Conservation (phyloP, 2,797 vertebrate genomes). For the Fistularia commersonii region DNA sequence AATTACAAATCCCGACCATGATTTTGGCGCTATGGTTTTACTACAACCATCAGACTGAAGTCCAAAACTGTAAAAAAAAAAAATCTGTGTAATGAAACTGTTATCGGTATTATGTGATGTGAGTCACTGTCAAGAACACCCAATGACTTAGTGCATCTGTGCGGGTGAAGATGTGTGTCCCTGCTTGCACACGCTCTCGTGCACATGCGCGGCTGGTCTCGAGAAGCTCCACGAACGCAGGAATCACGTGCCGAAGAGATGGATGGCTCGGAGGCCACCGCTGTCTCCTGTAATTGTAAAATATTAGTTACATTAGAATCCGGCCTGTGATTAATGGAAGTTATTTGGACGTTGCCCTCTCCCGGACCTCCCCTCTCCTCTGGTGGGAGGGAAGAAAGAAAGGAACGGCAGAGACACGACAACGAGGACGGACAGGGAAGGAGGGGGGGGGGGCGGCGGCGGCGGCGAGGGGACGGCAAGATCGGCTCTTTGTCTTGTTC, state of each 20-base stretch:
- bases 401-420: slow-evolving; percentile 60
- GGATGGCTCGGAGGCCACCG: slow-evolving; percentile 91
- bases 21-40: too few species aligned
- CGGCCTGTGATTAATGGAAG: slow-evolving; percentile 99
- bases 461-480: too few species aligned
- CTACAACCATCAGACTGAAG: too few species aligned
- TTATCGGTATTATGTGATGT: slow-evolving; percentile 21
- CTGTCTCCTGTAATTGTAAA: slow-evolving; percentile 99
- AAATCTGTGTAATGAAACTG: too few species aligned
- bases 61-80: too few species aligned
- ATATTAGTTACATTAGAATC: slow-evolving; percentile 99
- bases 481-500: slow-evolving; percentile 46
- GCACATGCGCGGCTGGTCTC: slow-evolving; percentile 32
- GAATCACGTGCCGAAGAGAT: slow-evolving; percentile 94
- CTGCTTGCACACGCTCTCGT: slow-evolving; percentile 4
- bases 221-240: slow-evolving; percentile 85
- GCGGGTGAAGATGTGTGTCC: not conserved
- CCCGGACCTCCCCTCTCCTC: slow-evolving; percentile 68
- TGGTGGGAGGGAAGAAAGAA: slow-evolving; percentile 50
- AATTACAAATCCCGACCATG: too few species aligned
- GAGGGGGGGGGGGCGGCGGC: slow-evolving; percentile 23
- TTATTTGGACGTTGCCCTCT: slow-evolving; percentile 98
- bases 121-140: too few species aligned
- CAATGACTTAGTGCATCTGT: not conserved
- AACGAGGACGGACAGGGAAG: slow-evolving; percentile 42